Base-by-base conservation (phyloP, 2,797 vertebrate species). In the Setipinna tenuifilis region DNA sequence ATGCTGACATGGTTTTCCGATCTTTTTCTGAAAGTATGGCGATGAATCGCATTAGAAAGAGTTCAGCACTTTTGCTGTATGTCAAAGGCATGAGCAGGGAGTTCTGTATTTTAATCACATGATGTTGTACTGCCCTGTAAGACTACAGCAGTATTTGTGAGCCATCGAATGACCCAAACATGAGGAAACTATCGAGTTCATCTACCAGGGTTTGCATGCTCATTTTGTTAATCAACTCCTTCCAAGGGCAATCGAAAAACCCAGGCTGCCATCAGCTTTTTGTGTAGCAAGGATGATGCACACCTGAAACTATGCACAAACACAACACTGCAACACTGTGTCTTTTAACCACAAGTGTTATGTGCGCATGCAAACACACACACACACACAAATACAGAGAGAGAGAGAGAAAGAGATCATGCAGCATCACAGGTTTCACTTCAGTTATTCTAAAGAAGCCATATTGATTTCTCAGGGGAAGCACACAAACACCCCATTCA, bases 381-480 rank as follows among this genome's bases (percentile, higher is more conserved):
- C 61, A 23, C 23, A 25, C 61, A 65, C 61, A 65, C n/a, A 65
- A 2, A 23, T 6, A 62, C n/a, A 65, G 1, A 25, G 11, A 25
- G 7, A 68, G 11, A 68, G 23, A 68, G 50, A 54, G 50, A 54
- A 7, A 54, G 50, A 54, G 50, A 54, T 89, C 46, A 31, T 84
- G 84, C 23, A 83, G 92, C 11, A 31, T 16, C 31, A 35, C 16
- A 54, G 50, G 14, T 75, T 35, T 71, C 68, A 75, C 12, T 75
- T 75, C 14, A 35, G 14, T 19, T 75, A 17, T 16, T 35, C 28
- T 5, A 23, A 28, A 6, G 28, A 25, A 35, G 14, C 16, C 68
- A 75, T 41, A 35, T 75, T 35, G 68, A 7, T 75, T 71, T 71
- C 28, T 35, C 12, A 16, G 16, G 68, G 12, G 31, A 71, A 71